Conservation (phyloP, 2,888 invertebrate species). For the Sesamia inferens region DNA sequence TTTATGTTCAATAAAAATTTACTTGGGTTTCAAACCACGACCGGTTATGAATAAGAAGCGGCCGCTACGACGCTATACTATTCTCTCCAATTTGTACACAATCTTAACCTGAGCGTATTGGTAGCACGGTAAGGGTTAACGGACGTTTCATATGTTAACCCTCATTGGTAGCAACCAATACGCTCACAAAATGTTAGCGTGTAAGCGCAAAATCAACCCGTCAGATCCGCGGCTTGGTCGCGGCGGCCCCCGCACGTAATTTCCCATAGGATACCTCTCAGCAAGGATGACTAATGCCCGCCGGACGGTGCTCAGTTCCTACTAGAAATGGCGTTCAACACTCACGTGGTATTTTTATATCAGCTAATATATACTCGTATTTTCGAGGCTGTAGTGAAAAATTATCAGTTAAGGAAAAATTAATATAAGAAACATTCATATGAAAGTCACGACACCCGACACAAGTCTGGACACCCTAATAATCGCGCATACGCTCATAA, state of each 20-base stretch:
- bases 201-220: conserved; percentile 63
- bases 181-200: conserved; percentile 40
- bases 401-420: neutral
- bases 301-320: conserved; percentile 75
- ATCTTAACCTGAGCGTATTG: neutral
- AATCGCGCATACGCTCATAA: no score
- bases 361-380: conserved; percentile 5
- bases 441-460: no score
- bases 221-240: conserved; percentile 63
- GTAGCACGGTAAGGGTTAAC: no score
- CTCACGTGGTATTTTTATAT: conserved; percentile 52
- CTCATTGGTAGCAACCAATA: conserved; percentile 44
- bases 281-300: conserved; percentile 84
- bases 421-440: neutral
- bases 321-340: conserved; percentile 63
- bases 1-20: no score
- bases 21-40: no score
- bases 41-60: no score
- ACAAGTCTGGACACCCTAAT: neutral
- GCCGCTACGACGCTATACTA: no score
- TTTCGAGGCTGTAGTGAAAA: neutral
- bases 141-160: conserved; percentile 24
- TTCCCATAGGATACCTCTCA: conserved; percentile 88
- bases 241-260: conserved; percentile 75
- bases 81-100: neutral